Conservation (phyloP, 1,140 invertebrate species). For the Microplitis mediator region DNA sequence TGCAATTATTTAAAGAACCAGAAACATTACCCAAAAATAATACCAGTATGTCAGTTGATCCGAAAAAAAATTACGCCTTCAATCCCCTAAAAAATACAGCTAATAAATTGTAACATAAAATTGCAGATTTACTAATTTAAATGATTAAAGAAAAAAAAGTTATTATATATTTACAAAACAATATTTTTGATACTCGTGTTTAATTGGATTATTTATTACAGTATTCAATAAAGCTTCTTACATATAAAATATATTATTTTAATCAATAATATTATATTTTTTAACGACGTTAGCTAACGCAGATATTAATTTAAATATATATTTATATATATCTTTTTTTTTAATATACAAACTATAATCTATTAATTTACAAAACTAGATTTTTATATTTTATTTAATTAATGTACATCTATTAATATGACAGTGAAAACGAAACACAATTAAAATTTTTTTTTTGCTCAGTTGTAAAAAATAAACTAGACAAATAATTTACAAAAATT, state of each 20-base stretch:
- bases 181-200: constrained; percentile 18
- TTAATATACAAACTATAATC: constrained; percentile 35
- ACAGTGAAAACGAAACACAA: constrained; percentile 34
- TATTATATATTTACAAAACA: constrained; percentile 22
- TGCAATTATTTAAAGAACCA: no score
- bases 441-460: constrained; percentile 24
- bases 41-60: no score
- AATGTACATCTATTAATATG: constrained; percentile 39
- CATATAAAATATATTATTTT: constrained; percentile 14
- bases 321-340: neutral
- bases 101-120: no score
- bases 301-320: neutral
- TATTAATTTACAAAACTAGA: constrained; percentile 63
- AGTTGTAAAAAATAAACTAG: neutral
- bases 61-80: no score
- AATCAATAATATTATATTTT: constrained; percentile 9
- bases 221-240: constrained; percentile 12
- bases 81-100: no score
- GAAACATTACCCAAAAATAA: no score
- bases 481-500: constrained; percentile 8
- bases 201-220: constrained; percentile 10
- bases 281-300: neutral
- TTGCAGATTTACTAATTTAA: no score
- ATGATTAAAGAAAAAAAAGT: no score
- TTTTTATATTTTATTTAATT: constrained; percentile 54